A percentile compares a stretch with the other conserved stretches of the same genome.
phyloP scores from a whole-genome alignment of 2,113 vertebrate species.

The Prionailurus bengalensis region DNA sequence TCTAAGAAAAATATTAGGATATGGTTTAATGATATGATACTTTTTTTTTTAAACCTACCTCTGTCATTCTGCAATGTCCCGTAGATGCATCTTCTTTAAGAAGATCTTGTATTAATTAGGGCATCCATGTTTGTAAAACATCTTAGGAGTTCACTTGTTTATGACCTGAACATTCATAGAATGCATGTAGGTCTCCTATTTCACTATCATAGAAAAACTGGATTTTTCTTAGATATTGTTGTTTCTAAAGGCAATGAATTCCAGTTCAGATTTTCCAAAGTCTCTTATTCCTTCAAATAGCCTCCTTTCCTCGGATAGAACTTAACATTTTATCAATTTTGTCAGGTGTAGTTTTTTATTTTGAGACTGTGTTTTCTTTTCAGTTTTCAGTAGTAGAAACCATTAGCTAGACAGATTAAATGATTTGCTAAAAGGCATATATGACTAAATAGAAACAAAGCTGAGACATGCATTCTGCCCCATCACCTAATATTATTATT shows the following conservation, averaged over 20 bases:
- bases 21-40: background rate
- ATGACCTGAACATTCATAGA: background rate
- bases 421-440: background rate
- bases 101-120: background rate
- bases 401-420: background rate
- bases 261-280: background rate
- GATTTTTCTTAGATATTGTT: background rate
- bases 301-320: background rate
- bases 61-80: background rate
- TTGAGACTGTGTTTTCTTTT: background rate
- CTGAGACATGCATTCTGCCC: background rate
- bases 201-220: background rate
- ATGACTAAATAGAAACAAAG: background rate
- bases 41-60: background rate
- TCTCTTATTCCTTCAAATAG: background rate
- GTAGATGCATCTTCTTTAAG: background rate
- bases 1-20: background rate
- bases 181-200: background rate
- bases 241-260: background rate
- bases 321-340: constrained; percentile 23
- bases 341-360: background rate
- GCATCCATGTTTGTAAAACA: background rate
- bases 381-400: background rate
- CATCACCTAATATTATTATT: background rate
- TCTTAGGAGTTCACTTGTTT: background rate